phyloP scores from a whole-genome alignment of 1,140 invertebrate species.

The Anastatus disparis region DNA sequence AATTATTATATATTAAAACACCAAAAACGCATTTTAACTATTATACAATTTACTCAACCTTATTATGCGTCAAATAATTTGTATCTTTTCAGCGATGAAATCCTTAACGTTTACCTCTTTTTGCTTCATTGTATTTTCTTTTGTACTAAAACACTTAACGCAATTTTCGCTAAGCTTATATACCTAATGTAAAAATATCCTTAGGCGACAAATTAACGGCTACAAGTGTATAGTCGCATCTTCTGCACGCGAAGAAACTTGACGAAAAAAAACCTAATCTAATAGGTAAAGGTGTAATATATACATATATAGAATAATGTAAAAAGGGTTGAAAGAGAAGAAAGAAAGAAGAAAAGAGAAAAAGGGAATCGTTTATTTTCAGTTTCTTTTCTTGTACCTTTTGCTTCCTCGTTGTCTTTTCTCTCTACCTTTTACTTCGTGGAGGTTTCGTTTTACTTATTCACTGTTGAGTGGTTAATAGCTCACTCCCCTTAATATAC shows the following conservation, averaged over 20 bases:
- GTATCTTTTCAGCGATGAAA: too few relatives aligned
- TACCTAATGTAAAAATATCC: conserved; percentile 38
- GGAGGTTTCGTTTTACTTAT: not conserved
- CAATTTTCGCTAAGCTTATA: not conserved
- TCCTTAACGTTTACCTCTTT: too few relatives aligned
- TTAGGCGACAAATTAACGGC: conserved; percentile 53
- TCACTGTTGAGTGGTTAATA: conserved; percentile 1
- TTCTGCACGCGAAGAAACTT: not conserved
- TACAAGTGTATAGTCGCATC: not conserved
- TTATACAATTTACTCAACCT: too few relatives aligned
- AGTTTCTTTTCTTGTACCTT: too few relatives aligned
- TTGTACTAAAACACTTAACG: not conserved
- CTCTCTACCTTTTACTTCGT: not conserved
- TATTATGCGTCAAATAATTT: too few relatives aligned
- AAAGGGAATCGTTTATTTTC: not conserved
- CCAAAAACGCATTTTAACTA: too few relatives aligned
- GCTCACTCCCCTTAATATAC: not conserved
- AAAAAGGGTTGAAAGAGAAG: too few relatives aligned
- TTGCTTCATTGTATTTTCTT: not conserved
- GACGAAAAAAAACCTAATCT: not conserved
- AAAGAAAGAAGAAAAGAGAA: too few relatives aligned
- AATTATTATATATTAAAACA: too few relatives aligned
- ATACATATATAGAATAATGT: not conserved
- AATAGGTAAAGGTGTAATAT: not conserved
- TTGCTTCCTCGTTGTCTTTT: not conserved